phyloP scores from a whole-genome alignment of 1,140 invertebrate species.

The Caenorhabditis tropicalis region DNA sequence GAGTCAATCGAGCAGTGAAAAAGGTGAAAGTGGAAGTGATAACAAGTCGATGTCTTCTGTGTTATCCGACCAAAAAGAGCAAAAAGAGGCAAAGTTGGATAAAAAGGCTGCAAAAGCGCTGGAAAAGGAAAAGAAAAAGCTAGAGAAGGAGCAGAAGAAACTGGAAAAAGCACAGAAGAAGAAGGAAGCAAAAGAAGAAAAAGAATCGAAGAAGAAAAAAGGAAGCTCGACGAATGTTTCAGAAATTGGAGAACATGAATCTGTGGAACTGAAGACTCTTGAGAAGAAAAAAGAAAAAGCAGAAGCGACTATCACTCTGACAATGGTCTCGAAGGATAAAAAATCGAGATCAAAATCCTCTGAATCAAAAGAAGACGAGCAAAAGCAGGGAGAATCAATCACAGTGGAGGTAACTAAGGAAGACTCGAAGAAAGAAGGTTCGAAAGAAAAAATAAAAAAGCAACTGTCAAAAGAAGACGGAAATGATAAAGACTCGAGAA shows the following conservation, averaged over 20 bases:
- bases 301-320: neutral
- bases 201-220: slow-evolving; percentile 27
- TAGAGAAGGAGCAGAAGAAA: slow-evolving; percentile 23
- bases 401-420: neutral
- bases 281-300: slow-evolving; percentile 23
- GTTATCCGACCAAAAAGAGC: neutral
- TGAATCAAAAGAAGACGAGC: neutral
- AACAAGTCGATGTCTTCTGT: neutral
- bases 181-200: slow-evolving; percentile 44
- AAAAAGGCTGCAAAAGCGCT: slow-evolving; percentile 35
- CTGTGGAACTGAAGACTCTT: neutral
- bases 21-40: slow-evolving; percentile 38
- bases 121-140: slow-evolving; percentile 47
- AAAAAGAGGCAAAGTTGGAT: neutral
- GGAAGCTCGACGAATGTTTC: slow-evolving; percentile 12
- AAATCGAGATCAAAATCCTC: neutral
- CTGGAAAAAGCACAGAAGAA: slow-evolving; percentile 45
- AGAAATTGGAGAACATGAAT: slow-evolving; percentile 1
- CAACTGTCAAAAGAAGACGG: neutral
- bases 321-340: neutral
- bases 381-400: neutral
- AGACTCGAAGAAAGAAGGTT: neutral
- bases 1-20: neutral
- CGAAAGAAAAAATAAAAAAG: slow-evolving; percentile 4
- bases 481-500: neutral